Evolutionary conservation across 64 coral and sea anemone genomes (phyloP).

Genomic region (Hydrozoanthus tunicans): DNA sequence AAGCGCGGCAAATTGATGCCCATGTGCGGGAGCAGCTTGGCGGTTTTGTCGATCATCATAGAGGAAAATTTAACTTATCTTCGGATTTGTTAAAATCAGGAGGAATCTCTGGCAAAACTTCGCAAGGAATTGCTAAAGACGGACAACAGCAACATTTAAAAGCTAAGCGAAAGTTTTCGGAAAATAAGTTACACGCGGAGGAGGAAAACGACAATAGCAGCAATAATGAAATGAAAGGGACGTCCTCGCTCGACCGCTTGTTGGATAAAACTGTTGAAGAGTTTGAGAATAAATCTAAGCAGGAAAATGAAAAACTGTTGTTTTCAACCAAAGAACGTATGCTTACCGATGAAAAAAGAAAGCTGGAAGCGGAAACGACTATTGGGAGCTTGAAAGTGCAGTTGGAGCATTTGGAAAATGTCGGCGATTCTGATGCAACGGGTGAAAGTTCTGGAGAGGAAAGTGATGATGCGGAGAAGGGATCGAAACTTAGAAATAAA

Average conservation of each 20-base stretch:
- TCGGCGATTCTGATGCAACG: constrained; percentile 88
- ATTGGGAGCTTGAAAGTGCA: constrained; percentile 76
- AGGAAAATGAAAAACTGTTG: constrained; percentile 23
- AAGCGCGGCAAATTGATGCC: constrained; percentile 97
- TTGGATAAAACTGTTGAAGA: constrained; percentile 55
- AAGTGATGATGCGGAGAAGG: constrained; percentile 85
- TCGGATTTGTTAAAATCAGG: constrained; percentile 58
- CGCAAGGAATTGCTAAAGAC: constrained; percentile 7
- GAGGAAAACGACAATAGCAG: constrained; percentile 53
- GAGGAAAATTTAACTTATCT: constrained; percentile 65
- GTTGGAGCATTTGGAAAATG: constrained; percentile 87
- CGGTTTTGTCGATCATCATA: constrained; percentile 77
- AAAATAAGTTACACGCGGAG: constrained; percentile 51
- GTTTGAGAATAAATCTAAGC: constrained; percentile 38
- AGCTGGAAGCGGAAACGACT: constrained; percentile 72
- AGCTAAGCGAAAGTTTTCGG: constrained; percentile 42
- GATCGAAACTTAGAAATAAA: constrained; percentile 71
- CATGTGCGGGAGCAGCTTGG: constrained; percentile 91
- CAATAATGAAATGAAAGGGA: constrained; percentile 48
- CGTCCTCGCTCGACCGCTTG: not conserved
- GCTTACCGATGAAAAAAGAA: constrained; percentile 60
- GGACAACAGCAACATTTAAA: not conserved
- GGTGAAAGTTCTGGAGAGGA: constrained; percentile 89
- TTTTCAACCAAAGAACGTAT: constrained; percentile 7
- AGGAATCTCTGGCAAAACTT: constrained; percentile 30